A percentile compares a stretch with the other conserved stretches of the same genome.
These are phyloP conservation scores for Pangasianodon gigas DNA, from an alignment of 2,113 vertebrate species.

Conservation along the genomic window DNA sequence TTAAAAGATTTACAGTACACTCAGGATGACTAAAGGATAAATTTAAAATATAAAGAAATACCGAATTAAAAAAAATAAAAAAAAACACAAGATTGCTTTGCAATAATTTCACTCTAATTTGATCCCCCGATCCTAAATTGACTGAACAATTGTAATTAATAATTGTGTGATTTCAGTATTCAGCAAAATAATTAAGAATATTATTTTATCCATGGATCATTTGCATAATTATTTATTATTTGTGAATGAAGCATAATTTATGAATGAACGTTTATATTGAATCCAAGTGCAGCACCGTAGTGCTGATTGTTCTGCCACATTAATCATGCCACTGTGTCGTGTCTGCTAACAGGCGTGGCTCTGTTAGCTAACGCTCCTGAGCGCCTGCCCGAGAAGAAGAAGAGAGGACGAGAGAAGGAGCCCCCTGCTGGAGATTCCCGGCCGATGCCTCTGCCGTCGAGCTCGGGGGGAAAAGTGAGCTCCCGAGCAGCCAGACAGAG, in stretches of 20 bases:
- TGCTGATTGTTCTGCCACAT: not conserved
- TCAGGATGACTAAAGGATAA: not conserved
- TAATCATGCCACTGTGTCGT: not conserved
- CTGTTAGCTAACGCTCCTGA: slow-evolving; percentile 90
- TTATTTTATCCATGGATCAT: not conserved
- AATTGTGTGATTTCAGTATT: not conserved
- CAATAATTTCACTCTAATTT: not conserved
- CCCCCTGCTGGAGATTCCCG: slow-evolving; percentile 57
- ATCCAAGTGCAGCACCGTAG: not conserved
- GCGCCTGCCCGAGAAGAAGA: slow-evolving; percentile 80
- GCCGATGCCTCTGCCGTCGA: slow-evolving; percentile 51
- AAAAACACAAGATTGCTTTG: not conserved
- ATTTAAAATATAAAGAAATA: not conserved
- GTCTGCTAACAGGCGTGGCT: slow-evolving; percentile 80
- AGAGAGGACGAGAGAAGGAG: slow-evolving; percentile 77
- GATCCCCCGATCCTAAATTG: not conserved
- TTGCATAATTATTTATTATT: not conserved
- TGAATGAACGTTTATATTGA: not conserved
- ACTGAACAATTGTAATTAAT: not conserved
- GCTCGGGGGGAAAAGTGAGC: slow-evolving; percentile 69
- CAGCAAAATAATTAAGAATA: not conserved
- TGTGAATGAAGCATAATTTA: not conserved
- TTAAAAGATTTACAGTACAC: not conserved
- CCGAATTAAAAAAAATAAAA: no score
- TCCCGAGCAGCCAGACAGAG: slow-evolving; percentile 83